Evolutionary conservation across 2,888 invertebrate species (phyloP).

Genomic region (Panopea generosa): DNA sequence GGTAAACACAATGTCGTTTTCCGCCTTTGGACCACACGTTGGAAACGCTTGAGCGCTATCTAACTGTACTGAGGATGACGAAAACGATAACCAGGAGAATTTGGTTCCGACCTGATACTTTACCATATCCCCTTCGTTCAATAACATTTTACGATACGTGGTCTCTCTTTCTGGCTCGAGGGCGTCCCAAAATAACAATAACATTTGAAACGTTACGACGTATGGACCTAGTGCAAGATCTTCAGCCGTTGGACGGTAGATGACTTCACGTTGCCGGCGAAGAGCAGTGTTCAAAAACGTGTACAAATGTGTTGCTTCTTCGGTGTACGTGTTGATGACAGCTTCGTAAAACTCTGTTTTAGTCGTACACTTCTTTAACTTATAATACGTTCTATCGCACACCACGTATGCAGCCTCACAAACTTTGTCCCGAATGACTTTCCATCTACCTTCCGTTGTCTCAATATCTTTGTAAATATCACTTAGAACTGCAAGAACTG

Average conservation of each 20-base stretch:
- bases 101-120: conserved; percentile 48
- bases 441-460: conserved; percentile 44
- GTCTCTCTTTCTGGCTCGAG: conserved; percentile 34
- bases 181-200: conserved; percentile 54
- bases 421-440: conserved; percentile 51
- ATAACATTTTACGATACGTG: conserved; percentile 56
- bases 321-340: conserved; percentile 54
- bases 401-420: conserved; percentile 48
- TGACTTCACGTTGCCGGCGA: conserved; percentile 40
- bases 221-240: conserved; percentile 65
- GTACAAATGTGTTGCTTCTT: conserved; percentile 54
- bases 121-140: conserved; percentile 29
- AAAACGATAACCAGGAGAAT: conserved; percentile 61
- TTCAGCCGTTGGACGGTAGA: conserved; percentile 55
- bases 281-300: conserved; percentile 58
- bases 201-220: conserved; percentile 55
- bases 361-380: conserved; percentile 33
- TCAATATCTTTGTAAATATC: conserved; percentile 52
- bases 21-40: conserved; percentile 39
- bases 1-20: conserved; percentile 33
- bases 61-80: conserved; percentile 48
- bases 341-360: conserved; percentile 44
- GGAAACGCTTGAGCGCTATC: conserved; percentile 55
- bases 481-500: conserved; percentile 35
- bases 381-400: conserved; percentile 26